phyloP scores from a whole-genome alignment of 2,113 vertebrate species.

The Holacanthus passer region DNA sequence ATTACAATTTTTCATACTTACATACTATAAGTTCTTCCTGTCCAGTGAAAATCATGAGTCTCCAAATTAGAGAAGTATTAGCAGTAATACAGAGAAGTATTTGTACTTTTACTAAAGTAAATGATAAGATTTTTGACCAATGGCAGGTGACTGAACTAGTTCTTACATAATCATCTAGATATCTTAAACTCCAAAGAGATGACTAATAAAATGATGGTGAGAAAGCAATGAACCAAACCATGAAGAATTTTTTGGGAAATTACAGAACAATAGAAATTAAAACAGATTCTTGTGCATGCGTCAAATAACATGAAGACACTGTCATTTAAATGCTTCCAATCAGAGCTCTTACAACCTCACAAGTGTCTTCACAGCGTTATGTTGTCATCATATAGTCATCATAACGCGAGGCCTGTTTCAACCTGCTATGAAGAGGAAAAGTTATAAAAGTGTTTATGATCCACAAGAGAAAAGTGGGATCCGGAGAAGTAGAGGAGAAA shows the following conservation, averaged over 20 bases:
- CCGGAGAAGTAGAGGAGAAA: conserved; percentile 40
- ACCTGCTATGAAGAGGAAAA: not conserved
- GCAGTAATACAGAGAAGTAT: no score
- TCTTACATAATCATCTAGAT: not conserved
- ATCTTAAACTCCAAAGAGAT: no score
- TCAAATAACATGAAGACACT: not conserved
- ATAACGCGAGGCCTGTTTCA: conserved; percentile 3
- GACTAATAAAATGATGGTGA: not conserved
- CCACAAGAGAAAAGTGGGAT: conserved; percentile 25
- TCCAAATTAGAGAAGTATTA: no score
- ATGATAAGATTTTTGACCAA: no score
- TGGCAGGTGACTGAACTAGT: not conserved
- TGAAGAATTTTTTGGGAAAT: not conserved
- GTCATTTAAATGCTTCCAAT: not conserved
- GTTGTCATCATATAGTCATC: not conserved
- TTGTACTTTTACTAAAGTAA: no score
- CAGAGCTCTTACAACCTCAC: not conserved
- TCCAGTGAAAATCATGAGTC: no score
- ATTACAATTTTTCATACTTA: no score
- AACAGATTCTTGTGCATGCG: not conserved
- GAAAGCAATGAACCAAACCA: not conserved
- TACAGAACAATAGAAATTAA: not conserved
- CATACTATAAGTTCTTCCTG: no score
- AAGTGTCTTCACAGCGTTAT: not conserved
- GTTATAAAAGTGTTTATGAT: conserved; percentile 35